Percentiles rank a stretch among this genome's conserved stretches.
phyloP scores from a whole-genome alignment of 2,113 vertebrate species.

The Mesocricetus auratus region DNA sequence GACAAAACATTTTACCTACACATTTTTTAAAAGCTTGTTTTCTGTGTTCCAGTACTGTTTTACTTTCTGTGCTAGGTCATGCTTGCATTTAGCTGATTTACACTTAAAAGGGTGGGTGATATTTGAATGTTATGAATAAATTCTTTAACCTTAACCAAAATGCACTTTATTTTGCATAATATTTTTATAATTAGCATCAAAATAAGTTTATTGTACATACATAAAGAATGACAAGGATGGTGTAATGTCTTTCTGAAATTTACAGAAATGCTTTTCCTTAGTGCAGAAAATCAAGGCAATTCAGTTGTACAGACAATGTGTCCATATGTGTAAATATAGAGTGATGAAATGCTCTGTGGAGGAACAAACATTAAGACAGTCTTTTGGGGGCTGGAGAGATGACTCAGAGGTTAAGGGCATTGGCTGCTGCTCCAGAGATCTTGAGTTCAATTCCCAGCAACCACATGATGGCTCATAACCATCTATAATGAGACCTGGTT shows the following conservation, averaged over 20 bases:
- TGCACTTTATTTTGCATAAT: constrained; percentile 62
- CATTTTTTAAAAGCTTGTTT: constrained; percentile 45
- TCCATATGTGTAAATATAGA: neutral
- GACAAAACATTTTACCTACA: constrained; percentile 44
- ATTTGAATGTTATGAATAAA: constrained; percentile 43
- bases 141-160: constrained; percentile 70
- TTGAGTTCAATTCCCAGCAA: neutral
- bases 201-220: constrained; percentile 50
- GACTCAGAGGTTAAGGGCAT: neutral
- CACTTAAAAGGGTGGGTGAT: constrained; percentile 72
- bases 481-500: neutral
- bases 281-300: constrained; percentile 74
- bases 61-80: constrained; percentile 73
- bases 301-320: neutral
- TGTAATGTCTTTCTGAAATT: constrained; percentile 66
- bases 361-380: neutral
- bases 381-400: neutral
- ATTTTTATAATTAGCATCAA: constrained; percentile 72
- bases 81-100: constrained; percentile 64
- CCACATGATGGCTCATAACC: neutral
- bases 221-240: constrained; percentile 71
- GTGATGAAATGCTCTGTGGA: constrained; percentile 35
- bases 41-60: constrained; percentile 53
- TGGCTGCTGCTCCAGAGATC: neutral
- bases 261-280: constrained; percentile 54